Evolutionary conservation across 2,797 vertebrate species (phyloP), one percentile per base, ranked within the genome.

Genomic region (Lophotriccus pileatus): DNA sequence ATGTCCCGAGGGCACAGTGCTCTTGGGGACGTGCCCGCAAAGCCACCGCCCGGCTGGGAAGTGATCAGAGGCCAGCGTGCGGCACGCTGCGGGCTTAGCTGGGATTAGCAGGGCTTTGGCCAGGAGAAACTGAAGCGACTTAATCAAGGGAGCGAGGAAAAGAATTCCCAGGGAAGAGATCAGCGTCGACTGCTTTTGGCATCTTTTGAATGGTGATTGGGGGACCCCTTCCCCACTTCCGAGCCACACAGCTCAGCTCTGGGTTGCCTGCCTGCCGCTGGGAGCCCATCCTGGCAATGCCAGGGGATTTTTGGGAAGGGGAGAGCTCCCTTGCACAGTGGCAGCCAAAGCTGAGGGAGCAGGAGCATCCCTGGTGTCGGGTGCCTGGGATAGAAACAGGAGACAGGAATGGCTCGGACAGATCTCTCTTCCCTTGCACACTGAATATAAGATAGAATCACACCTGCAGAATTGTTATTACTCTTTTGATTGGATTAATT

Each of bases 401-500:
- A 66, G 66, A 52, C 30, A 17, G 58, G 25, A 23, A 44, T 39
- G 9, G 0, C 0, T 1, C 52, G 59, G 59, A 78, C 64, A 70
- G 13, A 28, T 47, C 30, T 66, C 0, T 0, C 58, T 78, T 64
- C 68, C 47, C 43, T 52, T 47, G 14, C 1, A 6, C 10, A 0
- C 30, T 13, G 47, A 10, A 15, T 80, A 3, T 7, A 5, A 84
- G 69, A 70, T 52, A 66, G 58, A 74, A 89, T 78, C 93, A 70
- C 90, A 95, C 96, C 95, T 93, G 84, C 81, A 85, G 87, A 64
- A 81, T 85, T 82, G 64, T 55, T 90, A 92, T 92, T 68, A 68
- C 62, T 66, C 53, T 81, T 92, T 79, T 95, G 95, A 96, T 95
- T 95, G 94, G 86, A 86, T 91, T 95, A 96, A 97, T 97, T 93